phyloP scores from a whole-genome alignment of 1,140 invertebrate species.

The Eumeta japonica region DNA sequence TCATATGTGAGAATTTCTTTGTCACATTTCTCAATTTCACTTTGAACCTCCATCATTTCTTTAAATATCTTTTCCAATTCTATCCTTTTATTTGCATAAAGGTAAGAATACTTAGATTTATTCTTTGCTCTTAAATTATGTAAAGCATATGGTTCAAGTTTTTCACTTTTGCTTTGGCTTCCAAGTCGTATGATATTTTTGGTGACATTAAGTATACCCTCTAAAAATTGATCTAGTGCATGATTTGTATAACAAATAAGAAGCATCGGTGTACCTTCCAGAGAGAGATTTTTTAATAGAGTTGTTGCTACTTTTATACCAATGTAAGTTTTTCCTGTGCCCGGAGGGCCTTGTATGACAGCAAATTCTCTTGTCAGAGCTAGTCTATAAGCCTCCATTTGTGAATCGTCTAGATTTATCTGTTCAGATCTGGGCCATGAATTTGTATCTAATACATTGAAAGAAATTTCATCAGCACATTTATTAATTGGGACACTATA shows the following conservation, averaged over 20 bases:
- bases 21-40: constrained; percentile 38
- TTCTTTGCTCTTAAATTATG: constrained; percentile 29
- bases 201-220: constrained; percentile 63
- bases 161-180: constrained; percentile 65
- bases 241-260: constrained; percentile 86
- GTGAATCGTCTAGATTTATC: constrained; percentile 59
- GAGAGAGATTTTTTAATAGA: constrained; percentile 58
- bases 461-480: constrained; percentile 24
- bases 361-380: constrained; percentile 66
- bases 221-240: constrained; percentile 86
- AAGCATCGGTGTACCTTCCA: constrained; percentile 65
- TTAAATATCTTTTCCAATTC: constrained; percentile 33
- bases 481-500: constrained; percentile 20
- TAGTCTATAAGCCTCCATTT: constrained; percentile 60
- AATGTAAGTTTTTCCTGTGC: constrained; percentile 78
- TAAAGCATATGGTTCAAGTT: constrained; percentile 55
- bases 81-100: constrained; percentile 30
- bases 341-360: constrained; percentile 79
- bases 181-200: constrained; percentile 70
- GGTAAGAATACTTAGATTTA: constrained; percentile 34
- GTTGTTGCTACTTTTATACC: constrained; percentile 67
- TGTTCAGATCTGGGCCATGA: constrained; percentile 43
- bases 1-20: constrained; percentile 31
- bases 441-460: constrained; percentile 27
- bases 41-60: constrained; percentile 34